phyloP scores from a whole-genome alignment of 2,888 invertebrate genomes.

The Drosophila aldrichi region DNA sequence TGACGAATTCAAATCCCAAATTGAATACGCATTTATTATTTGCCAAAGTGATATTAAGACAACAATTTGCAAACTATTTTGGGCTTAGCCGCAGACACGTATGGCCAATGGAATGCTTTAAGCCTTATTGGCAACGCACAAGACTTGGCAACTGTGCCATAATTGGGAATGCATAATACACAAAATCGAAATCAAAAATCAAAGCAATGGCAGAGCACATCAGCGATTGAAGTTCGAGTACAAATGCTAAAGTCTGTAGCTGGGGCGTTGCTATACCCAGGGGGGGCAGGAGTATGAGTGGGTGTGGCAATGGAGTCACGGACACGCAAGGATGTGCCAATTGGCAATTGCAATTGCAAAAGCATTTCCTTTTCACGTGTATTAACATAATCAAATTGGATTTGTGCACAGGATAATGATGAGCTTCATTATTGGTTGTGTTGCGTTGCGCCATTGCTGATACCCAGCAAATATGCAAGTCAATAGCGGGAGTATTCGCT shows the following conservation, averaged over 20 bases:
- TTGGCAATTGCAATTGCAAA: constrained; percentile 78
- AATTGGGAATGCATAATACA: constrained; percentile 58
- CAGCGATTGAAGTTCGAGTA: constrained; percentile 43
- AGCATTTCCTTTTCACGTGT: constrained; percentile 82
- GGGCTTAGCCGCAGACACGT: not conserved
- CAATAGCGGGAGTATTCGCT: not conserved
- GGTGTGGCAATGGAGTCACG: constrained; percentile 6
- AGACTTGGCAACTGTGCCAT: constrained; percentile 10
- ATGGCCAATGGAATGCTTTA: constrained; percentile 1
- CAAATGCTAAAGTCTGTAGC: constrained; percentile 12
- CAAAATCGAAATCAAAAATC: constrained; percentile 54
- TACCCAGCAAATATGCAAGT: constrained; percentile 23
- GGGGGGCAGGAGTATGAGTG: not conserved
- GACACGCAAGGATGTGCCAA: constrained; percentile 68
- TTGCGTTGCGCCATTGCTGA: constrained; percentile 46
- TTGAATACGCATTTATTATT: constrained; percentile 12
- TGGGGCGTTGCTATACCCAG: not conserved
- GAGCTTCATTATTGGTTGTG: constrained; percentile 81
- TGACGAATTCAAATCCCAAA: constrained; percentile 9
- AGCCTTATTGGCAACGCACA: constrained; percentile 3
- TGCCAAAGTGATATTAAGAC: not conserved
- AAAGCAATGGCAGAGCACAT: constrained; percentile 49
- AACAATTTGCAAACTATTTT: constrained; percentile 10
- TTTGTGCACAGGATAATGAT: constrained; percentile 82
- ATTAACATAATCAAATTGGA: constrained; percentile 82